Percentiles rank a stretch among this genome's conserved stretches.
Conservation (phyloP, 2,888 invertebrate species). For the Drosophila setosimentum region DNA sequence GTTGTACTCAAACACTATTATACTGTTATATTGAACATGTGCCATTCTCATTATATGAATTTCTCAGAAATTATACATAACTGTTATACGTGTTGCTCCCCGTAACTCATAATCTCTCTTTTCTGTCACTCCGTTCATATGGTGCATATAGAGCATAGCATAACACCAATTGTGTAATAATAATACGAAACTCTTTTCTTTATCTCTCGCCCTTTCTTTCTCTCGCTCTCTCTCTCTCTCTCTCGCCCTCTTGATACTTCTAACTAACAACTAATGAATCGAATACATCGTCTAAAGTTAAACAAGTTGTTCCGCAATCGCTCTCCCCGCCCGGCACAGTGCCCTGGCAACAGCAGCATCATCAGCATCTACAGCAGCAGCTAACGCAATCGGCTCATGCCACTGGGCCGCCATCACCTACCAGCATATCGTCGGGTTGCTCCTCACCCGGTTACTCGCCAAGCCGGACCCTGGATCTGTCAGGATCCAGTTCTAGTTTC, state of each 20-base stretch:
- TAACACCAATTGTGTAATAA: constrained; percentile 25
- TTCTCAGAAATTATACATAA: constrained; percentile 10
- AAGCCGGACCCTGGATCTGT: constrained; percentile 86
- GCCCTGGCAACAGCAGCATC: constrained; percentile 87
- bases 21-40: constrained; percentile 45
- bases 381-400: constrained; percentile 83
- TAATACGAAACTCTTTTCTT: constrained; percentile 28
- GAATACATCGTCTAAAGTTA: constrained; percentile 85
- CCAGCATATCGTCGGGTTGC: constrained; percentile 88
- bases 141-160: constrained; percentile 8
- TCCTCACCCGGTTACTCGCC: constrained; percentile 86
- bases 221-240: constrained; percentile 24
- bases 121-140: constrained; percentile 31
- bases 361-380: constrained; percentile 85
- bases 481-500: constrained; percentile 88
- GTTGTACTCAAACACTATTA: constrained; percentile 31
- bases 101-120: constrained; percentile 37
- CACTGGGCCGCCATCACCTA: constrained; percentile 88
- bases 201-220: constrained; percentile 27
- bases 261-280: constrained; percentile 14
- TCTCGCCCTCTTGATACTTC: constrained; percentile 21
- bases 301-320: constrained; percentile 88
- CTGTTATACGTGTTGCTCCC: constrained; percentile 47
- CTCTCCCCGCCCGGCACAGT: constrained; percentile 88
- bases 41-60: constrained; percentile 29